Conservation (phyloP, 1,140 invertebrate species). For the Hyles vespertilio region DNA sequence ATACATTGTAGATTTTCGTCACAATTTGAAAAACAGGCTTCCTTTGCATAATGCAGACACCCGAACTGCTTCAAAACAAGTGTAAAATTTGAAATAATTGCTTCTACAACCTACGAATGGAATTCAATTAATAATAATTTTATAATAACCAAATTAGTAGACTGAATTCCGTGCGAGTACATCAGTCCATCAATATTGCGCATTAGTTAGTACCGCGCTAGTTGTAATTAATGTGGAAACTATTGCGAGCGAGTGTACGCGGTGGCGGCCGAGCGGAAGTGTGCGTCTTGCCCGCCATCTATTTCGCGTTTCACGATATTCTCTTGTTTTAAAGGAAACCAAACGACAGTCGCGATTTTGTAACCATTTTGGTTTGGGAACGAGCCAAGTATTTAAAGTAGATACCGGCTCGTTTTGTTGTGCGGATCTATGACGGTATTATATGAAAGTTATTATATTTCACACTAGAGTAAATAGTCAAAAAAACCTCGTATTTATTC, state of each 20-base stretch:
- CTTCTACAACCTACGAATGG: too few relatives aligned
- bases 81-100: too few relatives aligned
- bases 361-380: slow-evolving; percentile 61
- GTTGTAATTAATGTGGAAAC: background rate
- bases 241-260: slow-evolving; percentile 13
- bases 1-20: too few relatives aligned
- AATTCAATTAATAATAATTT: too few relatives aligned
- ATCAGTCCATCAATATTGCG: too few relatives aligned
- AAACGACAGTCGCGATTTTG: slow-evolving; percentile 59
- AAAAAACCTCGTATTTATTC: too few relatives aligned
- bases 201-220: too few relatives aligned
- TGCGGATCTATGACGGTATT: slow-evolving; percentile 6
- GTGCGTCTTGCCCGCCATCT: slow-evolving; percentile 61
- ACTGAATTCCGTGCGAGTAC: too few relatives aligned
- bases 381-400: slow-evolving; percentile 64
- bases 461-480: background rate
- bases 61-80: too few relatives aligned
- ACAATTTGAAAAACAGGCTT: too few relatives aligned
- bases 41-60: too few relatives aligned
- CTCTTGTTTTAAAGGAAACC: slow-evolving; percentile 71
- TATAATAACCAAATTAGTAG: too few relatives aligned
- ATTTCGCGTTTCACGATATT: slow-evolving; percentile 56
- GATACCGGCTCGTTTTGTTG: slow-evolving; percentile 31
- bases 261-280: slow-evolving; percentile 48
- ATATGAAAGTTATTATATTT: slow-evolving; percentile 9